Evolutionary conservation across 2,797 vertebrate genomes (phyloP).

Genomic region (Epinephelus coioides): DNA sequence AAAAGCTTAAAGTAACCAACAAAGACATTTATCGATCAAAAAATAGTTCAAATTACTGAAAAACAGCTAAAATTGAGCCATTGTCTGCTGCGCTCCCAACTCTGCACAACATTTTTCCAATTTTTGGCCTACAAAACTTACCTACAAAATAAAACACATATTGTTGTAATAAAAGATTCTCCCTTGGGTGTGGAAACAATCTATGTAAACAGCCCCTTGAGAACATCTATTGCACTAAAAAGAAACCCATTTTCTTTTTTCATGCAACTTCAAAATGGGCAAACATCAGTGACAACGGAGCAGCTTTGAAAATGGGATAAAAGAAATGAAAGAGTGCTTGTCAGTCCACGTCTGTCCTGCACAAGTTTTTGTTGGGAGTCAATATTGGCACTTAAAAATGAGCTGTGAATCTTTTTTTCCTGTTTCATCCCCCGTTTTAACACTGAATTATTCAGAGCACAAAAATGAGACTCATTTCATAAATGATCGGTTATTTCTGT

Average conservation of each 20-base stretch:
- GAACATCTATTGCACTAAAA: constrained; percentile 5
- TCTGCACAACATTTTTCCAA: not conserved
- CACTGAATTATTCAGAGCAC: constrained; percentile 56
- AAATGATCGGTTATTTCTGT: constrained; percentile 39
- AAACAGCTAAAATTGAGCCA: not conserved
- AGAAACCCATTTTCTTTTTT: not conserved
- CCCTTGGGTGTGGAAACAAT: not conserved
- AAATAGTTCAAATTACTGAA: not conserved
- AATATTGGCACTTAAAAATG: constrained; percentile 30
- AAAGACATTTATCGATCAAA: not conserved
- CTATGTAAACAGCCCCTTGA: constrained; percentile 19
- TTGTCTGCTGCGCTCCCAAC: not conserved
- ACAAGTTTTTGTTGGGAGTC: constrained; percentile 4
- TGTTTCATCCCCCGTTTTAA: constrained; percentile 52
- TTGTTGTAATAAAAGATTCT: not conserved
- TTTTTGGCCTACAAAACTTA: not conserved
- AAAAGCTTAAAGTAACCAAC: not conserved
- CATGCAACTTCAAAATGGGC: not conserved
- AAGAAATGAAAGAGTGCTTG: not conserved
- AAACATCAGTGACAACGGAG: constrained; percentile 14
- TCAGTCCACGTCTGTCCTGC: constrained; percentile 8
- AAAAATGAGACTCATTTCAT: constrained; percentile 50
- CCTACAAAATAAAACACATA: not conserved
- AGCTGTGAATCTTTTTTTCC: constrained; percentile 19
- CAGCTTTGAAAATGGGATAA: not conserved